Percentiles rank a stretch among this genome's conserved stretches.
These are phyloP conservation scores for Fragum whitleyi DNA, from an alignment of 2,888 invertebrate species.

Conservation along the genomic window DNA sequence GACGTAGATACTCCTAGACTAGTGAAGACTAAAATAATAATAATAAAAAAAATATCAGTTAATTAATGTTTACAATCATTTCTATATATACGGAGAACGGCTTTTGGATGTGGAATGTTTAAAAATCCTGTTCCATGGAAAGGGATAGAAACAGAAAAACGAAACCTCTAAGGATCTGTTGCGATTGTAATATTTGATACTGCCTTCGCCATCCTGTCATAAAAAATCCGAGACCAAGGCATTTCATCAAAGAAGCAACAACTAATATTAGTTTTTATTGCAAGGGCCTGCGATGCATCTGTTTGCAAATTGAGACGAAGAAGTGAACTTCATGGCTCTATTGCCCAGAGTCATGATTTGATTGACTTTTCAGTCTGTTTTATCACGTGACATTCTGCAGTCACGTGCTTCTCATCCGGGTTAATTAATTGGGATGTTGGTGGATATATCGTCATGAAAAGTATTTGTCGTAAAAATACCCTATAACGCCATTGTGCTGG, in stretches of 20 bases:
- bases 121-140: no score
- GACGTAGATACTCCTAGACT: no score
- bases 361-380: constrained; percentile 24
- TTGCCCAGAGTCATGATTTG: constrained; percentile 19
- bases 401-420: constrained; percentile 16
- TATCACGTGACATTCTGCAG: constrained; percentile 22
- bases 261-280: constrained; percentile 31
- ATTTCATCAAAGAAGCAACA: constrained; percentile 28
- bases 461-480: no score
- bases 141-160: no score
- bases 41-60: no score
- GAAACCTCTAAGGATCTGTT: background rate
- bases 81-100: no score
- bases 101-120: no score
- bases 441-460: background rate
- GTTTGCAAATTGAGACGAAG: constrained; percentile 21
- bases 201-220: constrained; percentile 18
- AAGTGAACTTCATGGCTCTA: constrained; percentile 8
- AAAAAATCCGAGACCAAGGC: constrained; percentile 18
- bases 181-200: constrained; percentile 1
- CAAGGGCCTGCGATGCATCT: constrained; percentile 24
- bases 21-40: no score
- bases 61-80: no score
- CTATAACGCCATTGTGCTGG: no score
- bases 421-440: background rate